Evolutionary conservation across 2,888 invertebrate genomes (phyloP).

Genomic region (Spicauda simplicius): DNA sequence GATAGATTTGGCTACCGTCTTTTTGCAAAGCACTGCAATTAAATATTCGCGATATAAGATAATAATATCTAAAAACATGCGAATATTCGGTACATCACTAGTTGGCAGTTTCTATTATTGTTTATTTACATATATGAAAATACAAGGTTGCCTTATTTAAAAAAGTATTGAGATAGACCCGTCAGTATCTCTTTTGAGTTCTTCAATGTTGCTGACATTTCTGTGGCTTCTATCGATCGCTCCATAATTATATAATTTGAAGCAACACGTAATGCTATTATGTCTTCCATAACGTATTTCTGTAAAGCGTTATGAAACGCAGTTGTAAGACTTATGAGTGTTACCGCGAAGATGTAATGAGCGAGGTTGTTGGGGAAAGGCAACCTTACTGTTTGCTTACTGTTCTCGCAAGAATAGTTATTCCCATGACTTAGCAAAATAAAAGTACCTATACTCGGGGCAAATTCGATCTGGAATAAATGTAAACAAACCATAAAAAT

Average conservation of each 20-base stretch:
- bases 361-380: not conserved
- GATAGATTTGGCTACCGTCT: too few species aligned
- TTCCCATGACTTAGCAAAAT: too few species aligned
- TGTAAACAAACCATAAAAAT: too few species aligned
- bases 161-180: not conserved
- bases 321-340: not conserved
- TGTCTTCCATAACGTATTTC: slow-evolving; percentile 1
- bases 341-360: not conserved
- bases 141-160: not conserved
- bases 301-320: slow-evolving; percentile 14
- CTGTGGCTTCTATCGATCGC: slow-evolving; percentile 9
- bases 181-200: not conserved
- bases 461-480: too few species aligned
- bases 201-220: not conserved
- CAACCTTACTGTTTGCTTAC: too few species aligned
- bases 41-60: too few species aligned
- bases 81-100: too few species aligned
- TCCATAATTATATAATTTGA: slow-evolving; percentile 12
- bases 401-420: too few species aligned
- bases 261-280: slow-evolving; percentile 4
- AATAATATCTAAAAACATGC: too few species aligned
- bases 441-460: too few species aligned
- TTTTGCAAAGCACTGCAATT: too few species aligned
- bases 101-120: too few species aligned
- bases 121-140: not conserved